Percentiles rank a stretch among this genome's conserved stretches.
phyloP scores from a whole-genome alignment of 2,888 invertebrate species.

The Kuschelorhynchus macadamiae region DNA sequence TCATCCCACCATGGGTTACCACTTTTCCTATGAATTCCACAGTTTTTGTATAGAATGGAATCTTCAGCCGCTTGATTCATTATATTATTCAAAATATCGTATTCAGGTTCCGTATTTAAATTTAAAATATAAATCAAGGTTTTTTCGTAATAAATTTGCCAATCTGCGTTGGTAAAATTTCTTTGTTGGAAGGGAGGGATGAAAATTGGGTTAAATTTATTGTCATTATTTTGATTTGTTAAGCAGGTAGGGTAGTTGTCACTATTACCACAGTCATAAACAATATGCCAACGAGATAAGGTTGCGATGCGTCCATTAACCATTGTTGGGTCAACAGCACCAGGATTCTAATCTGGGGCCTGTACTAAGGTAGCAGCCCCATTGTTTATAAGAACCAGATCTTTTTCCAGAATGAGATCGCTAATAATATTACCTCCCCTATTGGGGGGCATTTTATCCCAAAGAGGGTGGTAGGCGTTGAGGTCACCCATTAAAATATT shows the following conservation, averaged over 20 bases:
- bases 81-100: not conserved
- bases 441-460: not conserved
- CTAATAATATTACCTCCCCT: constrained; percentile 4
- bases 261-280: constrained; percentile 3
- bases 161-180: not conserved
- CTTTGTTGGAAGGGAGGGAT: not conserved
- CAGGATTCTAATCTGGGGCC: not conserved
- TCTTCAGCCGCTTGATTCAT: not conserved
- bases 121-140: not conserved
- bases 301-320: not conserved
- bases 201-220: not conserved
- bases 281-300: not conserved
- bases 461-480: not conserved
- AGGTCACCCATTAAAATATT: not conserved
- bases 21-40: not conserved
- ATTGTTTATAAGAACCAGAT: constrained; percentile 24
- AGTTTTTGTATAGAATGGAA: not conserved
- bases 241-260: constrained; percentile 6
- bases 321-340: constrained; percentile 23
- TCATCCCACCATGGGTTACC: constrained; percentile 14
- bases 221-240: not conserved
- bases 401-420: not conserved
- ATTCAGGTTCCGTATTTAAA: not conserved
- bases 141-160: not conserved
- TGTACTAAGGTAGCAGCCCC: constrained; percentile 1